Conservation (phyloP, 23 tunicate genomes). For the Clavelina lepadiformis region DNA sequence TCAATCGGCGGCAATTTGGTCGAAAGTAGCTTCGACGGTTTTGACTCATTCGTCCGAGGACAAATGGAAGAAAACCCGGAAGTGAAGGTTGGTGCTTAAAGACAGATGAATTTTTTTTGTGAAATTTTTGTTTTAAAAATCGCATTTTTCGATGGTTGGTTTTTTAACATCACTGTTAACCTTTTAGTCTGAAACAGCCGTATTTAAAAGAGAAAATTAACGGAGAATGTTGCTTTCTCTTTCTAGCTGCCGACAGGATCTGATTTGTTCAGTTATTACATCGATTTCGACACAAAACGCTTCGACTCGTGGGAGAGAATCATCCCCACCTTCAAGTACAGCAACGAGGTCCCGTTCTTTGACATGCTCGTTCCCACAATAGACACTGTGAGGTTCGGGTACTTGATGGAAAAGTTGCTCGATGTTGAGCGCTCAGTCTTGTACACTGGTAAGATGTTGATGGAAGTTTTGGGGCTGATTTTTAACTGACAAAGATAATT, state of each 20-base stretch:
- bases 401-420: slow-evolving; percentile 95
- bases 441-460: slow-evolving; percentile 64
- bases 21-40: slow-evolving; percentile 67
- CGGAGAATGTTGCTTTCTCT: slow-evolving; percentile 1
- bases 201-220: not conserved
- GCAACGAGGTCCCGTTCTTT: slow-evolving; percentile 80
- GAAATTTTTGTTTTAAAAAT: not conserved
- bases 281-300: slow-evolving; percentile 82
- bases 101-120: not conserved
- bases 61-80: slow-evolving; percentile 97
- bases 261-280: slow-evolving; percentile 76
- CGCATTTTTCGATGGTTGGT: not conserved
- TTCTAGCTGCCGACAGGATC: slow-evolving; percentile 85
- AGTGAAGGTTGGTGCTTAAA: slow-evolving; percentile 53
- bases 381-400: slow-evolving; percentile 95
- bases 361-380: slow-evolving; percentile 99
- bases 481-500: too few species aligned
- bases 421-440: slow-evolving; percentile 81
- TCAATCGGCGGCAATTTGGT: slow-evolving; percentile 83
- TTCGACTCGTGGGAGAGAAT: slow-evolving; percentile 91
- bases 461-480: not conserved
- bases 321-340: slow-evolving; percentile 83
- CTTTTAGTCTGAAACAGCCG: not conserved
- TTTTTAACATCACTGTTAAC: too few species aligned
- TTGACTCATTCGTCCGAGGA: slow-evolving; percentile 80